Conservation (phyloP, 2,113 vertebrate species). For the Syngnathus scovelli region DNA sequence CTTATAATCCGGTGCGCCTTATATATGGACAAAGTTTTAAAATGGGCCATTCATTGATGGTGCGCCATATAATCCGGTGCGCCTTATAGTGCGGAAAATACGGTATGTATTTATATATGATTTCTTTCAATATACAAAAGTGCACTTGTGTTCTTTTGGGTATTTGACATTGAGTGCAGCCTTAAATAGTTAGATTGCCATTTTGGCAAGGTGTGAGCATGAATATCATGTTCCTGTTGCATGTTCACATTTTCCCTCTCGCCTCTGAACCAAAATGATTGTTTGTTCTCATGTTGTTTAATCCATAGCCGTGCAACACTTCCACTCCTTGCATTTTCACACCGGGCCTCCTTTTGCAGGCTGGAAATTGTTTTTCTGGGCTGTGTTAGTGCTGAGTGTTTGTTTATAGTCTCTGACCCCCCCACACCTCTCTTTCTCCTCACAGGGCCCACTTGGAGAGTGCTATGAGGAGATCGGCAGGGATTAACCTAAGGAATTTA, state of each 20-base stretch:
- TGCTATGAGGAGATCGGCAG: conserved; percentile 71
- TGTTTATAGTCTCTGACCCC: conserved; percentile 47
- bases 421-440: conserved; percentile 27
- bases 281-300: conserved; percentile 1
- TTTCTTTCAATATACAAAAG: background rate
- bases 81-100: no score
- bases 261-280: background rate
- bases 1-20: no score
- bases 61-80: no score
- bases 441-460: conserved; percentile 56
- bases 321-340: background rate
- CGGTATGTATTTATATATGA: no score
- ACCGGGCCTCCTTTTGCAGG: background rate
- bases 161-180: background rate
- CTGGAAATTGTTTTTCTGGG: conserved; percentile 4
- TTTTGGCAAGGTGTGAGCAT: background rate
- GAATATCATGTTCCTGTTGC: background rate
- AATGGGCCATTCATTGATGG: no score
- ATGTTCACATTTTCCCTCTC: background rate
- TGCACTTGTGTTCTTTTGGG: background rate
- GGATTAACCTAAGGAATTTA: conserved; percentile 97
- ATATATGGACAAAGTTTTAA: no score
- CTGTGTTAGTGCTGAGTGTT: conserved; percentile 46
- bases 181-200: background rate
- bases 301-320: background rate